Base-by-base conservation (phyloP, 2,113 vertebrate genomes). In the Lucifuga dentata region DNA sequence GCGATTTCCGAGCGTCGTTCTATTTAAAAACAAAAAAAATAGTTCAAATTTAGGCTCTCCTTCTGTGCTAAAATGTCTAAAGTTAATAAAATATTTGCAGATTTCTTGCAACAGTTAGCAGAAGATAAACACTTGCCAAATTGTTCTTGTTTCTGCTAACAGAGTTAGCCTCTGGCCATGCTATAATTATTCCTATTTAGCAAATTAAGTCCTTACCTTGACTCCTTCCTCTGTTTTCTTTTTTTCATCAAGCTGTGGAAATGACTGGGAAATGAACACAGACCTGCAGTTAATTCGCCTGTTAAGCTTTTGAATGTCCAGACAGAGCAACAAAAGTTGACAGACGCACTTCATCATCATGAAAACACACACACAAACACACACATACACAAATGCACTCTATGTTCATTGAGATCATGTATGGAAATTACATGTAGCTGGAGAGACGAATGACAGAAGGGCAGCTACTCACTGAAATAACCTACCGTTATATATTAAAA, bases 161-260 rank as follows among this genome's bases (percentile, higher is more conserved):
- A 86, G 83, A 90, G 88, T 79, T 92, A 93, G 93, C 90, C 91
- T 84, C 90, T 93, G 89, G 93, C 86, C 87, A 94, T 86, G 82
- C 73, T 93, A 78, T 92, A 95, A 95, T 95, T 95, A 93, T 90
- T 93, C 84, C 88, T 92, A 93, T 92, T n/a, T 93, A 94, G 93
- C 88, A 94, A 94, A 94, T 94, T 91, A 93, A 94, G 92, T 85
- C 83, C 92, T 94, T 94, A 93, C 88, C 85, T 93, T 84, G 75
- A 83, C 88, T 82, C 90, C 91, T 93, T 92, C 78, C 61, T 85
- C 50, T 32, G 19, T 3, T 82, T 91, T 32, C 66, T 44, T 53
- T 58, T 52, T 12, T 69, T 66, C 85, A 93, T 91, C 91, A 91
- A 80, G 81, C 89, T 55, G 67, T 80, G 85, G 88, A 92, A 95